These are phyloP conservation scores for Monochamus saltuarius DNA, from an alignment of 1,140 invertebrate genomes.

Conservation along the genomic window DNA sequence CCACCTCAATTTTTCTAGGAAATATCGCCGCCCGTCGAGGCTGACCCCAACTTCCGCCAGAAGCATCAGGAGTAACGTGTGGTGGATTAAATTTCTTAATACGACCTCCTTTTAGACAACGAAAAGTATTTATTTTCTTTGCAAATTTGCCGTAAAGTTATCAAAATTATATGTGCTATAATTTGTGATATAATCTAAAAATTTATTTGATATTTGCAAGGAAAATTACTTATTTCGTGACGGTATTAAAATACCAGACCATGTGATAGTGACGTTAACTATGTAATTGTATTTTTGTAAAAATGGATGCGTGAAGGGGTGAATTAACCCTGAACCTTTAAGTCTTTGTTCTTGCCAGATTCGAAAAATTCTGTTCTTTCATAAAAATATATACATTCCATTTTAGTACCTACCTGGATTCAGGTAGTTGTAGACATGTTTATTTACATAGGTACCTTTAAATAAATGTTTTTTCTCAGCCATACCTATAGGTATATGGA, in stretches of 20 bases:
- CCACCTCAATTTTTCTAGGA: not conserved
- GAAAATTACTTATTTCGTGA: conserved; percentile 4
- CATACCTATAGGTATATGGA: not conserved
- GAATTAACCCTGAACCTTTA: conserved; percentile 4
- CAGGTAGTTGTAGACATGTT: conserved; percentile 14
- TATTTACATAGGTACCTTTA: no score
- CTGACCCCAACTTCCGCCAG: conserved; percentile 17
- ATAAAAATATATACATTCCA: conserved; percentile 35
- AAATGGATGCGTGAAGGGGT: not conserved
- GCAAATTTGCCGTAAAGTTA: conserved; percentile 1
- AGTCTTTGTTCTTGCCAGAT: not conserved
- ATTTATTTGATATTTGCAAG: conserved; percentile 14
- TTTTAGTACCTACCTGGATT: conserved; percentile 10
- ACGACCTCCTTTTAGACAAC: conserved; percentile 26
- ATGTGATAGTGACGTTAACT: conserved; percentile 37
- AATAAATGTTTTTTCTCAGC: not conserved
- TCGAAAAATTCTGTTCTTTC: not conserved
- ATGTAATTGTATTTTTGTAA: conserved; percentile 28
- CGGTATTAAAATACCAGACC: conserved; percentile 14
- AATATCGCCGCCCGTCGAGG: not conserved
- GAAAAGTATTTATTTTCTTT: conserved; percentile 24
- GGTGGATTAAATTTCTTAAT: conserved; percentile 8
- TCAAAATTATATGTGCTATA: conserved; percentile 1
- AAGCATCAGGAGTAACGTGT: conserved; percentile 1
- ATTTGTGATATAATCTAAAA: conserved; percentile 23